Evolutionary conservation across 2,888 invertebrate species (phyloP).

Genomic region (Melolontha melolontha): DNA sequence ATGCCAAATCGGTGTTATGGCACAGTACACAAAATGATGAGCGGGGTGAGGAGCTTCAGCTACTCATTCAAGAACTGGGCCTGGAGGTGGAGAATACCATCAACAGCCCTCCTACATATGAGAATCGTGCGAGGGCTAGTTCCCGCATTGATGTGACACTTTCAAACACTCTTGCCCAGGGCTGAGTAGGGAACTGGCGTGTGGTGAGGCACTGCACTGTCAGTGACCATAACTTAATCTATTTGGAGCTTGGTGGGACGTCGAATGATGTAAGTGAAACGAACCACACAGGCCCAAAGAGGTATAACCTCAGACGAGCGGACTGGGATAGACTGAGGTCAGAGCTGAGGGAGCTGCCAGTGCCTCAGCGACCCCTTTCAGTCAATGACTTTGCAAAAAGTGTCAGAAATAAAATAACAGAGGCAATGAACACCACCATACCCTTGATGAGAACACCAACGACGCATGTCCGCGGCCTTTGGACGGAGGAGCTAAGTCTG

Average conservation of each 20-base stretch:
- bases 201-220: too few relatives aligned
- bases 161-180: not conserved
- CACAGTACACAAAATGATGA: too few relatives aligned
- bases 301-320: conserved; percentile 21
- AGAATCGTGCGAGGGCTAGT: conserved; percentile 35
- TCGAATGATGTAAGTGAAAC: not conserved
- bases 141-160: not conserved
- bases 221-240: conserved; percentile 23
- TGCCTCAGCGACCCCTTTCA: not conserved
- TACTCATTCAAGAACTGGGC: too few relatives aligned
- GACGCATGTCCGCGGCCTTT: too few relatives aligned
- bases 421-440: not conserved
- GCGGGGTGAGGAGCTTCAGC: too few relatives aligned
- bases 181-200: not conserved
- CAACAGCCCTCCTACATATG: too few relatives aligned
- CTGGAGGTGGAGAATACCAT: too few relatives aligned
- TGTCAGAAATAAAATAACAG: not conserved
- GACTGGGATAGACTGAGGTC: too few relatives aligned
- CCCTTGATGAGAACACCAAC: not conserved
- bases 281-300: too few relatives aligned
- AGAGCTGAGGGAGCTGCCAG: too few relatives aligned
- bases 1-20: too few relatives aligned
- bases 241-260: not conserved
- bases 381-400: not conserved
- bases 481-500: too few relatives aligned